phyloP scores from a whole-genome alignment of 2,888 invertebrate species.

The Vandiemenella viatica region DNA sequence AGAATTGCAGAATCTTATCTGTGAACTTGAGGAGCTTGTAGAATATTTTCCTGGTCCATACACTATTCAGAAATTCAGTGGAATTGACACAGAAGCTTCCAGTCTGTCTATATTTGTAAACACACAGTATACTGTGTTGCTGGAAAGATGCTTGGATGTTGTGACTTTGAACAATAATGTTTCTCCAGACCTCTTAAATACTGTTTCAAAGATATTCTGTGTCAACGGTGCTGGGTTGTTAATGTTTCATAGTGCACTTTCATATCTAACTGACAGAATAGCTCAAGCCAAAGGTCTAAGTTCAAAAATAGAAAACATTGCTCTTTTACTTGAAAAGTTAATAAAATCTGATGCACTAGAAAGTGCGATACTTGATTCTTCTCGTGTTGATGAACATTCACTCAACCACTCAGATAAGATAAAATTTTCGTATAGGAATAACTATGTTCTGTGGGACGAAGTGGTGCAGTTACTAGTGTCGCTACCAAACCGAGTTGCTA shows the following conservation, averaged over 20 bases:
- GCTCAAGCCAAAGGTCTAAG: slow-evolving; percentile 27
- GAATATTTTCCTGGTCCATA: slow-evolving; percentile 38
- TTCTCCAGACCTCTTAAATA: not conserved
- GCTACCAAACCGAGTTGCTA: slow-evolving; percentile 55
- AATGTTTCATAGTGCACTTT: slow-evolving; percentile 32
- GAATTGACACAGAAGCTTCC: slow-evolving; percentile 31
- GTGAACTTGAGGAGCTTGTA: slow-evolving; percentile 24
- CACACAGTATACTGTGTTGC: slow-evolving; percentile 34
- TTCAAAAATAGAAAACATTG: slow-evolving; percentile 26
- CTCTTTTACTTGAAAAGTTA: slow-evolving; percentile 32
- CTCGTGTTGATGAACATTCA: too few species aligned
- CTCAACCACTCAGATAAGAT: too few species aligned
- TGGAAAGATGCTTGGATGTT: slow-evolving; percentile 32
- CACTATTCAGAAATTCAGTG: slow-evolving; percentile 49
- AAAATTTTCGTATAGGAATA: too few species aligned
- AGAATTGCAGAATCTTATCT: too few species aligned
- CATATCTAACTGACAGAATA: slow-evolving; percentile 33
- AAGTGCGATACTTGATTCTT: too few species aligned
- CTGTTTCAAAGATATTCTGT: not conserved
- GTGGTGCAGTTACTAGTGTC: slow-evolving; percentile 47
- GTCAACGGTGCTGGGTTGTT: slow-evolving; percentile 33
- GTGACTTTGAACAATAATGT: not conserved
- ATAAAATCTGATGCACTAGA: slow-evolving; percentile 41
- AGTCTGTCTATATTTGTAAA: slow-evolving; percentile 29
- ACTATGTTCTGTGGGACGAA: too few species aligned